Evolutionary conservation across 2,888 invertebrate genomes (phyloP).

Genomic region (Archips crataeganus): DNA sequence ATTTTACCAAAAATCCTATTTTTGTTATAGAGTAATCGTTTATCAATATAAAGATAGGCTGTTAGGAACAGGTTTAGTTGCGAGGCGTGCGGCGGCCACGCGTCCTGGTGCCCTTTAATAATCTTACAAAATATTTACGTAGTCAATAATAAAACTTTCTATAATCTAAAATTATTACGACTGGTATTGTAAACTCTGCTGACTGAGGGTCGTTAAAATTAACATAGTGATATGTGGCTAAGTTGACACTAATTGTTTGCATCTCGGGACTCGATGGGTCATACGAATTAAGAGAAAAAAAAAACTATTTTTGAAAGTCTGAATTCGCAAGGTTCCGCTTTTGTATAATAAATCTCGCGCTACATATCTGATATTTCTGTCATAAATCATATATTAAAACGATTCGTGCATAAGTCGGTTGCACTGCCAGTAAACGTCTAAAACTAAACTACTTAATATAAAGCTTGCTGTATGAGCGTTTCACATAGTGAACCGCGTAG

Average conservation of each 20-base stretch:
- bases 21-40: constrained; percentile 77
- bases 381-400: constrained; percentile 51
- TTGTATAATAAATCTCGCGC: constrained; percentile 68
- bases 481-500: constrained; percentile 75
- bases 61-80: constrained; percentile 52
- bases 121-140: constrained; percentile 46
- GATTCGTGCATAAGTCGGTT: constrained; percentile 69
- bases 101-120: constrained; percentile 46
- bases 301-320: constrained; percentile 44
- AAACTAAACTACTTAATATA: constrained; percentile 56
- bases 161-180: constrained; percentile 58
- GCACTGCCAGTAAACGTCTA: constrained; percentile 79
- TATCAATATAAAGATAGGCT: constrained; percentile 67
- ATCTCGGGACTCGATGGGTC: constrained; percentile 38
- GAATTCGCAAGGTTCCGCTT: constrained; percentile 59
- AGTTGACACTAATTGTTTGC: constrained; percentile 43
- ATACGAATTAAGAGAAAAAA: constrained; percentile 42
- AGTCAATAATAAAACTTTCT: constrained; percentile 49
- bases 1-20: constrained; percentile 80
- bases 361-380: constrained; percentile 71
- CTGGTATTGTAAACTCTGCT: constrained; percentile 57
- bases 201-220: constrained; percentile 45
- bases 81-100: constrained; percentile 7
- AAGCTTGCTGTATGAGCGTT: constrained; percentile 65
- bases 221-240: constrained; percentile 55